Evolutionary conservation across 2,797 vertebrate species (phyloP), one percentile per base, ranked within the genome.

Genomic region (Galagoides demidoff): DNA sequence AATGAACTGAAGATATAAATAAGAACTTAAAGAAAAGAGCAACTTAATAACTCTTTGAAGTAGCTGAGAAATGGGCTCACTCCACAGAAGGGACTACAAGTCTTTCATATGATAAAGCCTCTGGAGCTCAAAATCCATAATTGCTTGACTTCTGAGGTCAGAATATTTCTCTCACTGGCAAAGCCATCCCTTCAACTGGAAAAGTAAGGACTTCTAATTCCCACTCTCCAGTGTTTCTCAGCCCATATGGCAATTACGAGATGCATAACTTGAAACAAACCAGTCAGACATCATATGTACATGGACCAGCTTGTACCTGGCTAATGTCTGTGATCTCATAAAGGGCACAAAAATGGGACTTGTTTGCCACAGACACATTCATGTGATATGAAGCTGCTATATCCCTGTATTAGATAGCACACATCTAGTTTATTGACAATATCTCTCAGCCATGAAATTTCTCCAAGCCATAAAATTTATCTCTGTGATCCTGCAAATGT

Each of bases 171-270:
- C 7, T 78, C 49, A 43, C n/a, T 45, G 59, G 71, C n/a, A 84
- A 73, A 52, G 2, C 3, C 37, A 52, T 63, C 4, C 7, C 20
- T 64, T 10, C 4, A 2, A 13, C 2, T 49, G 43, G 45, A 82
- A 89, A 89, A 92, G 7, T 63, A 92, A 93, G 25, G 5, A 10
- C 22, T 89, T 79, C 73, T 85, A 71, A 87, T 88, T 29, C 11
- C 2, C 20, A 66, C 16, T 84, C 11, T 61, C 16, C 34, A 1
- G 3, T 74, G 16, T 1, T 85, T 37, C 37, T 59, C 63, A 25
- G 70, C 3, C 12, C 16, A 34, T 55, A 76, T 43, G 14, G 13
- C 34, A 66, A 25, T 29, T 59, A 39, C 3, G 81, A 68, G 29
- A 57, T 37, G 17, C 5, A 45, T 39, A 55, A 82, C 59, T 64